These are phyloP conservation scores for Oplegnathus fasciatus DNA, from an alignment of 2,113 vertebrate species.

Conservation along the genomic window DNA sequence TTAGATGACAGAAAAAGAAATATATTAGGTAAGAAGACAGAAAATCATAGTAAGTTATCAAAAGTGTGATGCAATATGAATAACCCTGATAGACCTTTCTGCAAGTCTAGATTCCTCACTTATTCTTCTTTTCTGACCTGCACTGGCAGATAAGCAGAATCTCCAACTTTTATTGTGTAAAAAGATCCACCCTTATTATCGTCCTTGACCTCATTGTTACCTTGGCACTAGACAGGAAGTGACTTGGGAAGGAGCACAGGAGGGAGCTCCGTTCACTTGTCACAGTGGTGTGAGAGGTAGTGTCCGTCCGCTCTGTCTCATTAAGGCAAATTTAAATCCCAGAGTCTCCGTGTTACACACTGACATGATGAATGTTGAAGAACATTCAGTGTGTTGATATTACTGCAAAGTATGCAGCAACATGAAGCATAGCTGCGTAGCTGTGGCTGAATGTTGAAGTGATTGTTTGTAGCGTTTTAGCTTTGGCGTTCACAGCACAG, in stretches of 20 bases:
- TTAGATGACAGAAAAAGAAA: not conserved
- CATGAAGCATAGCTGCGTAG: not conserved
- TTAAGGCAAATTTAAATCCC: slow-evolving; percentile 1
- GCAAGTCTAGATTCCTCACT: not conserved
- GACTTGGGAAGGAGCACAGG: not conserved
- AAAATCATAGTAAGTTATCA: slow-evolving; percentile 27
- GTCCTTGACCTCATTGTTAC: slow-evolving; percentile 20
- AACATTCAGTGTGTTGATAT: not conserved
- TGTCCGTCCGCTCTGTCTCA: not conserved
- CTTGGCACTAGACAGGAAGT: slow-evolving; percentile 4
- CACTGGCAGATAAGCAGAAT: not conserved
- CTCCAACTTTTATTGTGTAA: not conserved
- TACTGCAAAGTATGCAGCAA: slow-evolving; percentile 5
- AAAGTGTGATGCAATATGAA: slow-evolving; percentile 11
- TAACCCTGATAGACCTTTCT: not conserved
- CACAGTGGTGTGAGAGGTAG: not conserved
- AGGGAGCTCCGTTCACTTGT: not conserved
- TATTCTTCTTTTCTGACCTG: slow-evolving; percentile 4
- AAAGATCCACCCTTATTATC: not conserved
- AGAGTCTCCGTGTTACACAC: slow-evolving; percentile 1
- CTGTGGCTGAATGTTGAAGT: slow-evolving; percentile 9
- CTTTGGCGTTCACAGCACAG: slow-evolving; percentile 19
- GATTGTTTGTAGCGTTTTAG: slow-evolving; percentile 20
- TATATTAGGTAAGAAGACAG: not conserved
- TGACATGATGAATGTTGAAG: slow-evolving; percentile 37